phyloP scores from a whole-genome alignment of 2,113 vertebrate genomes.

The Neodontobutis hainanensis region DNA sequence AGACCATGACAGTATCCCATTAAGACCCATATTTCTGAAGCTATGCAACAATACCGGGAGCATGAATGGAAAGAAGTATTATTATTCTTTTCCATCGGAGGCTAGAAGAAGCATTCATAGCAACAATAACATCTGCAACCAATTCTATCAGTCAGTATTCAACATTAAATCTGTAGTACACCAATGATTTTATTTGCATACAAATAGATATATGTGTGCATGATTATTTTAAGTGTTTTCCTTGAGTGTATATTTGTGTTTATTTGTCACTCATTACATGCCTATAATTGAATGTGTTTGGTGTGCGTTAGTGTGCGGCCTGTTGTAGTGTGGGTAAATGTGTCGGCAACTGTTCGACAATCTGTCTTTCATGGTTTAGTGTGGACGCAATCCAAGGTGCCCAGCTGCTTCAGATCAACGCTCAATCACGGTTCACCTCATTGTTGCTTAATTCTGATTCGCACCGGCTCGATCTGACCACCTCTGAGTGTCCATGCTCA shows the following conservation, averaged over 20 bases:
- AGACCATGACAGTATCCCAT: conserved; percentile 29
- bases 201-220: conserved; percentile 3
- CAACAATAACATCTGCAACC: conserved; percentile 47
- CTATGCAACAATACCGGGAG: conserved; percentile 37
- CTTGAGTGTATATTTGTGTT: conserved; percentile 5
- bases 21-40: conserved; percentile 37
- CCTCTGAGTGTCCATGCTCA: conserved; percentile 57
- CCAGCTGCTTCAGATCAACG: conserved; percentile 80
- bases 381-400: conserved; percentile 63
- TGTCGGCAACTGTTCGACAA: conserved; percentile 61
- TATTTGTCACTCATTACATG: too few relatives aligned
- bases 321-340: conserved; percentile 25
- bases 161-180: conserved; percentile 52
- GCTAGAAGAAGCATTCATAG: conserved; percentile 41
- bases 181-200: conserved; percentile 11
- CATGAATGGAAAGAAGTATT: conserved; percentile 52
- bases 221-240: background rate
- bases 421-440: conserved; percentile 79
- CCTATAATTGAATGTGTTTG: conserved; percentile 1
- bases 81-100: conserved; percentile 23
- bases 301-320: conserved; percentile 17
- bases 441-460: conserved; percentile 73
- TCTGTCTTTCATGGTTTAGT: conserved; percentile 71
- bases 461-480: conserved; percentile 60
- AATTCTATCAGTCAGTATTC: conserved; percentile 40